Evolutionary conservation across 2,113 vertebrate species (phyloP).

Genomic region (Etheostoma cragini): DNA sequence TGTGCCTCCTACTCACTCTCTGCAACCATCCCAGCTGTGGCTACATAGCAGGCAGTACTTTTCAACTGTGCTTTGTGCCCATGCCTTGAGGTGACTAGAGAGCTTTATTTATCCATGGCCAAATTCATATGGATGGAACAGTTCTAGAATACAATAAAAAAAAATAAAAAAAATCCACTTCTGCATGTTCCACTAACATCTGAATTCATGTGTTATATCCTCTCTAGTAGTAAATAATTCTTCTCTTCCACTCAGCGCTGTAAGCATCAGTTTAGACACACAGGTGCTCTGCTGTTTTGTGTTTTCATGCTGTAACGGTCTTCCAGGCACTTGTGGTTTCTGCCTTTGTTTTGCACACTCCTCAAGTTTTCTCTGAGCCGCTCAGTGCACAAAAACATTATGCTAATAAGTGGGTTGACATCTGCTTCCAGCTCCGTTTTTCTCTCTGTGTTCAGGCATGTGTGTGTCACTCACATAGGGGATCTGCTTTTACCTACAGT

Average conservation of each 20-base stretch:
- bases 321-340: conserved; percentile 83
- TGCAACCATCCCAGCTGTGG: conserved; percentile 60
- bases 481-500: conserved; percentile 39
- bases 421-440: conserved; percentile 73
- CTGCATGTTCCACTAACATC: conserved; percentile 60
- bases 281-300: conserved; percentile 83
- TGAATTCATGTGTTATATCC: conserved; percentile 55
- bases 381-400: conserved; percentile 78
- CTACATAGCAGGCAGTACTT: conserved; percentile 49
- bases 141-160: conserved; percentile 9
- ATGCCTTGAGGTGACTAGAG: conserved; percentile 63
- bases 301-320: conserved; percentile 82
- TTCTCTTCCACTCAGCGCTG: conserved; percentile 60
- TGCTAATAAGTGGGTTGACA: conserved; percentile 80
- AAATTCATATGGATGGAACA: conserved; percentile 44
- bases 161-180: conserved; percentile 12
- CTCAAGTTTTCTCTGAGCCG: conserved; percentile 67
- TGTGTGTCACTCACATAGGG: conserved; percentile 48
- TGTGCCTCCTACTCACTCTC: conserved; percentile 62
- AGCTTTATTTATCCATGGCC: conserved; percentile 60
- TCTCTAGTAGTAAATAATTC: conserved; percentile 49
- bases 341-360: conserved; percentile 79
- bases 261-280: conserved; percentile 70
- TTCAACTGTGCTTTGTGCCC: conserved; percentile 42
- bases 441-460: conserved; percentile 47